phyloP scores from a whole-genome alignment of 2,797 vertebrate species.

The Liasis olivaceus region DNA sequence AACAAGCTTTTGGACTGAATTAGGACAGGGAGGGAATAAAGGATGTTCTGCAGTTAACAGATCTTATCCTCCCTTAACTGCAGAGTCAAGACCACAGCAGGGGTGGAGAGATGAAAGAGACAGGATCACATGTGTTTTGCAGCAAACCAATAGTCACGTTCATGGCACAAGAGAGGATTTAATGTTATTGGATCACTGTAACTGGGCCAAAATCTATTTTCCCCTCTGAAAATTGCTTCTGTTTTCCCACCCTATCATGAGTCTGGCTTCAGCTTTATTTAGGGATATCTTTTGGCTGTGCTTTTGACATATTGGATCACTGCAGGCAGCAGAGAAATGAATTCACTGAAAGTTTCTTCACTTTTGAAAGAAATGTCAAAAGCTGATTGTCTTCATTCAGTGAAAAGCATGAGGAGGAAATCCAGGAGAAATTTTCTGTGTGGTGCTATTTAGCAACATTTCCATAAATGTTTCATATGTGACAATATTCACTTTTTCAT shows the following conservation, averaged over 20 bases:
- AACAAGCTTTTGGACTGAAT: conserved; percentile 47
- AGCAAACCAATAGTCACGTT: conserved; percentile 18
- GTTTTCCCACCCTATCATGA: not conserved
- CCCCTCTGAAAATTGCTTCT: not conserved
- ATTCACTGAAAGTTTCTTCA: not conserved
- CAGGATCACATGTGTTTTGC: conserved; percentile 23
- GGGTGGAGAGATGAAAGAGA: conserved; percentile 44
- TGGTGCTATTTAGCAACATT: not conserved
- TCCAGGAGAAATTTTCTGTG: not conserved
- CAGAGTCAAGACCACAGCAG: conserved; percentile 35
- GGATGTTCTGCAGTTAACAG: conserved; percentile 39
- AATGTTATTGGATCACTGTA: not conserved
- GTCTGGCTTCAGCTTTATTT: not conserved
- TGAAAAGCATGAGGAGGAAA: not conserved
- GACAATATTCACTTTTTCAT: not conserved
- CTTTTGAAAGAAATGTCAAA: not conserved
- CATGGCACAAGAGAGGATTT: conserved; percentile 45
- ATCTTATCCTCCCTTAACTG: conserved; percentile 53
- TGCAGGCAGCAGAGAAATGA: not conserved
- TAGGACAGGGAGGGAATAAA: conserved; percentile 46
- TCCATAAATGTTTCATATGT: not conserved
- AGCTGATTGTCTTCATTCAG: not conserved
- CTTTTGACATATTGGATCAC: not conserved
- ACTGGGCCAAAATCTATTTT: not conserved
- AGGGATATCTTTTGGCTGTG: not conserved